Percentiles rank a stretch among this genome's conserved stretches.
phyloP scores from a whole-genome alignment of 2,888 invertebrate species.

The Euclidia mi region DNA sequence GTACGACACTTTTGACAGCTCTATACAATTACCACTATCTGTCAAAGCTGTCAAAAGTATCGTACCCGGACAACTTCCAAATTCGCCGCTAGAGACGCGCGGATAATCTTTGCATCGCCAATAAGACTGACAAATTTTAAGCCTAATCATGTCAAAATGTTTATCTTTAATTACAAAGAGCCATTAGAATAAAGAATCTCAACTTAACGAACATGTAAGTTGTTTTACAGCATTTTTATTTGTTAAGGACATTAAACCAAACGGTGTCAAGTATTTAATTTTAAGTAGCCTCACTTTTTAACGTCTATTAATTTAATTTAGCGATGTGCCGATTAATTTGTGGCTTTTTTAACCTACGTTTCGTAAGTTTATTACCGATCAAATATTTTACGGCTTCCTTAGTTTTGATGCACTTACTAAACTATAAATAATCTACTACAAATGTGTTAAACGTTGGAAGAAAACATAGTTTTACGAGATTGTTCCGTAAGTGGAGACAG shows the following conservation, averaged over 20 bases:
- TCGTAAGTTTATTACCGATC: conserved; percentile 22
- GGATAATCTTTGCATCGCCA: too few species aligned
- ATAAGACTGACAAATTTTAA: too few species aligned
- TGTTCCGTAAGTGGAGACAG: background rate
- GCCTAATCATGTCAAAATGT: too few species aligned
- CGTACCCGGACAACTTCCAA: too few species aligned
- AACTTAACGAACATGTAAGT: too few species aligned
- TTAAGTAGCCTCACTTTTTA: conserved; percentile 31
- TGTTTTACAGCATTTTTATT: conserved; percentile 41
- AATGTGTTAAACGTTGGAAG: background rate
- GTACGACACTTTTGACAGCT: too few species aligned
- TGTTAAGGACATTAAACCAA: conserved; percentile 40
- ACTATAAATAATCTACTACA: conserved; percentile 15
- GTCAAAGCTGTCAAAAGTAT: too few species aligned
- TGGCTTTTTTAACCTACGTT: conserved; percentile 22
- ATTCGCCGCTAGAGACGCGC: too few species aligned
- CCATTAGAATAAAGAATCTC: too few species aligned
- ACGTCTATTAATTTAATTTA: conserved; percentile 45
- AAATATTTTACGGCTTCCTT: conserved; percentile 26
- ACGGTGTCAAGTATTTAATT: conserved; percentile 44
- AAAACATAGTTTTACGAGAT: conserved; percentile 2
- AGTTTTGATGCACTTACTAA: conserved; percentile 19
- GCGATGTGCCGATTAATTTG: conserved; percentile 43
- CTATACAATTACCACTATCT: too few species aligned
- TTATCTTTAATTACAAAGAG: too few species aligned